These are phyloP conservation scores for Glaucomys volans DNA, from an alignment of 2,113 vertebrate genomes.

Conservation along the genomic window DNA sequence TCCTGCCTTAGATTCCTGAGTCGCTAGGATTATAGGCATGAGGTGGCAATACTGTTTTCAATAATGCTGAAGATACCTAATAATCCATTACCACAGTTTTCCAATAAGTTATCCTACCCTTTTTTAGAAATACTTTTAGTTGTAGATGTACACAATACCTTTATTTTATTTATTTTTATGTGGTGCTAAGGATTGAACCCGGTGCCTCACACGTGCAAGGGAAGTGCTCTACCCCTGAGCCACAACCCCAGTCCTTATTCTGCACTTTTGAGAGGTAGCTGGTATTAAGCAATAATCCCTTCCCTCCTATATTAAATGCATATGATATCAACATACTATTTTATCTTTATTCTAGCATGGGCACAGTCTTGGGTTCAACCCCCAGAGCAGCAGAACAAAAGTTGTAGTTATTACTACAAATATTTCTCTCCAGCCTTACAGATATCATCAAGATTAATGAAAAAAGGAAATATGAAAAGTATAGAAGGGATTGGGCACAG, in stretches of 20 bases:
- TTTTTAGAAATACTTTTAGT: neutral
- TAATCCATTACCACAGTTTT: neutral
- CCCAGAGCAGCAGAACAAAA: neutral
- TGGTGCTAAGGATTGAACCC: no score
- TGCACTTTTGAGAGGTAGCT: neutral
- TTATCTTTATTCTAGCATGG: neutral
- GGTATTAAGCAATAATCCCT: neutral
- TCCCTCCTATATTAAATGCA: neutral
- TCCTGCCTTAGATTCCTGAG: no score
- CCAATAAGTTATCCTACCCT: neutral
- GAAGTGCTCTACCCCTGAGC: no score
- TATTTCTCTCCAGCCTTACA: constrained; percentile 17
- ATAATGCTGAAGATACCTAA: constrained; percentile 3
- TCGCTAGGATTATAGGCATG: no score
- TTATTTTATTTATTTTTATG: no score
- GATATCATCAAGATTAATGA: constrained; percentile 10
- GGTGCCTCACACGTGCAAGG: no score
- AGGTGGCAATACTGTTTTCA: neutral
- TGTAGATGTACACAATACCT: no score
- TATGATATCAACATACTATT: neutral
- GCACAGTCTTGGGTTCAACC: neutral
- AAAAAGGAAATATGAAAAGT: constrained; percentile 37
- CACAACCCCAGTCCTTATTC: neutral
- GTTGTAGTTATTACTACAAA: neutral
- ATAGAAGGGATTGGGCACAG: neutral